A percentile compares a stretch with the other conserved stretches of the same genome.
Evolutionary conservation across 2,888 invertebrate genomes (phyloP).

Genomic region (Pseudoips prasinana): DNA sequence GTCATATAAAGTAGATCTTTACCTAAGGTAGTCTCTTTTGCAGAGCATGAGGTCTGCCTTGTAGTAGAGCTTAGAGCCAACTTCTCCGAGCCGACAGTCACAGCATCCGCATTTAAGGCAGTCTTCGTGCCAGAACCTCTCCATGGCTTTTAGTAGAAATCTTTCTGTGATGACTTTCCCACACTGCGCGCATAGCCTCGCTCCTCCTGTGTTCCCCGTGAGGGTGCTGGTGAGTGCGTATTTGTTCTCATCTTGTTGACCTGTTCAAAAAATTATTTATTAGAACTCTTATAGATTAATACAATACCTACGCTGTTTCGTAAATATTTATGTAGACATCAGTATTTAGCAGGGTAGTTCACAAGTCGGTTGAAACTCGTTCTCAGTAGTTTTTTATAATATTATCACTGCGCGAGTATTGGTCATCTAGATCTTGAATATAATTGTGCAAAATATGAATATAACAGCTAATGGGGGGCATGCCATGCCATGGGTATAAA

Average conservation of each 20-base stretch:
- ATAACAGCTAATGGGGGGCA: too few species aligned
- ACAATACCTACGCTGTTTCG: too few species aligned
- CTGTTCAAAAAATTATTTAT: constrained; percentile 38
- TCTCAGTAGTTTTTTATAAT: too few species aligned
- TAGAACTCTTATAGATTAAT: too few species aligned
- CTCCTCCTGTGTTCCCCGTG: constrained; percentile 55
- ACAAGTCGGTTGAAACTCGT: too few species aligned
- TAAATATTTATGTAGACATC: too few species aligned
- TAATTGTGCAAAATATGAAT: too few species aligned
- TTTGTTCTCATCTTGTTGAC: constrained; percentile 75
- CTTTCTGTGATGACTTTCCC: constrained; percentile 92
- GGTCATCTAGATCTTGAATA: too few species aligned
- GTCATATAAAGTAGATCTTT: too few species aligned
- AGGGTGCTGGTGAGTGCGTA: constrained; percentile 61
- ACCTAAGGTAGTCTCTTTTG: constrained; percentile 96
- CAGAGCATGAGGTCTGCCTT: constrained; percentile 95
- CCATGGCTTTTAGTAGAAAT: constrained; percentile 91
- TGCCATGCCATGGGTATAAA: too few species aligned
- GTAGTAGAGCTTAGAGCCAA: constrained; percentile 94
- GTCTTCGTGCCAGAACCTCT: constrained; percentile 96
- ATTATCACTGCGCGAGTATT: too few species aligned
- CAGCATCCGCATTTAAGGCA: constrained; percentile 96
- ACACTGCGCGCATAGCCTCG: constrained; percentile 91
- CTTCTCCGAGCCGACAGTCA: constrained; percentile 95
- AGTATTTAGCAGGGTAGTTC: too few species aligned